Conservation (phyloP, 2,797 vertebrate species). For the Mionectes olivaceus region DNA sequence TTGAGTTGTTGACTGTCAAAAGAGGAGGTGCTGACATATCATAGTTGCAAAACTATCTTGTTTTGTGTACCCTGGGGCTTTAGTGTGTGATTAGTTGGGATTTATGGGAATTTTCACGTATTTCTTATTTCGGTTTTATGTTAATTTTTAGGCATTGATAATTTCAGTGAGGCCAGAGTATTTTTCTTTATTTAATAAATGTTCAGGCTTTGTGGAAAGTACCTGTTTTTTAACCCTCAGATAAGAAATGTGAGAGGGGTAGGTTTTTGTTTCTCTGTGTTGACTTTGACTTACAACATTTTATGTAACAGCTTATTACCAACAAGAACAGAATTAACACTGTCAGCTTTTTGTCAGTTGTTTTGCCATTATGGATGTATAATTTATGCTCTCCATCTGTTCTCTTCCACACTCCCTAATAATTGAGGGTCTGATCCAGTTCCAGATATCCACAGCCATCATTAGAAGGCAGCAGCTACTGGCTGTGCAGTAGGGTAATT, state of each 20-base stretch:
- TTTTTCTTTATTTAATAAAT: not conserved
- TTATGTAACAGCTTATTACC: not conserved
- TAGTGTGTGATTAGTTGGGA: not conserved
- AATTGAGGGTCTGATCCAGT: slow-evolving; percentile 20
- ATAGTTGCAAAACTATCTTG: not conserved
- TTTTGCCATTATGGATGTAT: slow-evolving; percentile 7
- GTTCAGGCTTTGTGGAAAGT: not conserved
- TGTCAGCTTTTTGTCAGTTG: slow-evolving; percentile 24
- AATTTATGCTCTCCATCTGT: slow-evolving; percentile 39
- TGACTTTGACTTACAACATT: not conserved
- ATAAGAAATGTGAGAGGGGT: not conserved
- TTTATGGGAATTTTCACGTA: not conserved
- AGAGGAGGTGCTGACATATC: not conserved
- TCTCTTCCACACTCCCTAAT: slow-evolving; percentile 12
- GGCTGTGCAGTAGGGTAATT: not conserved
- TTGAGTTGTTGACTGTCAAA: not conserved
- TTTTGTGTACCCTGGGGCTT: not conserved
- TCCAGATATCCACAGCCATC: not conserved
- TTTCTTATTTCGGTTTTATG: not conserved
- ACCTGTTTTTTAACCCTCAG: not conserved
- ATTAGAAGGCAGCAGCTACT: not conserved
- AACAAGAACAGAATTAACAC: not conserved
- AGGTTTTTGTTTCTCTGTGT: not conserved
- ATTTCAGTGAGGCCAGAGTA: not conserved
- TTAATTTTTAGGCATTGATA: not conserved